A percentile compares a stretch with the other conserved stretches of the same genome.
Conservation (phyloP, 2,888 invertebrate genomes). For the Enchytraeus crypticus region DNA sequence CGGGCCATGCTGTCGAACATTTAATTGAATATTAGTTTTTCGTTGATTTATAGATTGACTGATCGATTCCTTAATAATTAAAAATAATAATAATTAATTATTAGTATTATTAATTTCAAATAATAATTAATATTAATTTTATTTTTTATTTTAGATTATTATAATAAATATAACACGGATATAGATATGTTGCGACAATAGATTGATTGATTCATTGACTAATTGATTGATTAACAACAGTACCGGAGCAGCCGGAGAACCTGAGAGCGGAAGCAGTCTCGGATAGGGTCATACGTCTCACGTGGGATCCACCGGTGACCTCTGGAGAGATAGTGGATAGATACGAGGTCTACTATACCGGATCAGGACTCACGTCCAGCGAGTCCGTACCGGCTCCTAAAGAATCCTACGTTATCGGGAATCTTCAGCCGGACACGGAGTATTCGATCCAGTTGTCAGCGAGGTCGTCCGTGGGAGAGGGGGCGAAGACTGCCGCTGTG, state of each 20-base stretch:
- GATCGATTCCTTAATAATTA: no score
- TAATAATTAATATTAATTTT: no score
- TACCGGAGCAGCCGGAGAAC: constrained; percentile 28
- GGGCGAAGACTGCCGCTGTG: constrained; percentile 83
- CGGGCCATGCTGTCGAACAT: no score
- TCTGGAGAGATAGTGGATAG: constrained; percentile 82
- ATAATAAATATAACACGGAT: no score
- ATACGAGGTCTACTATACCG: constrained; percentile 92
- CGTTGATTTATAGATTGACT: no score
- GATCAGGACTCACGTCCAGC: constrained; percentile 37
- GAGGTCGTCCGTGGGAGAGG: constrained; percentile 76
- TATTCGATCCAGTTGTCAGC: constrained; percentile 96
- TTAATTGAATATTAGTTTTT: no score
- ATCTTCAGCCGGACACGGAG: constrained; percentile 85
- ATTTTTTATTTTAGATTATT: no score
- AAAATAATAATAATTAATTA: no score
- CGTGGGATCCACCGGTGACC: constrained; percentile 77
- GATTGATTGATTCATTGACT: no score
- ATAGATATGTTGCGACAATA: no score
- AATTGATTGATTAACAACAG: no score
- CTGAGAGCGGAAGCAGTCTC: constrained; percentile 42
- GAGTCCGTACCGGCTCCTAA: constrained; percentile 35
- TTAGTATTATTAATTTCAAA: no score
- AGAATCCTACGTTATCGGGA: constrained; percentile 66
- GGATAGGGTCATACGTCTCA: constrained; percentile 78